These are phyloP conservation scores for Oceanodroma tethys DNA, from an alignment of 2,113 vertebrate genomes.

Conservation along the genomic window DNA sequence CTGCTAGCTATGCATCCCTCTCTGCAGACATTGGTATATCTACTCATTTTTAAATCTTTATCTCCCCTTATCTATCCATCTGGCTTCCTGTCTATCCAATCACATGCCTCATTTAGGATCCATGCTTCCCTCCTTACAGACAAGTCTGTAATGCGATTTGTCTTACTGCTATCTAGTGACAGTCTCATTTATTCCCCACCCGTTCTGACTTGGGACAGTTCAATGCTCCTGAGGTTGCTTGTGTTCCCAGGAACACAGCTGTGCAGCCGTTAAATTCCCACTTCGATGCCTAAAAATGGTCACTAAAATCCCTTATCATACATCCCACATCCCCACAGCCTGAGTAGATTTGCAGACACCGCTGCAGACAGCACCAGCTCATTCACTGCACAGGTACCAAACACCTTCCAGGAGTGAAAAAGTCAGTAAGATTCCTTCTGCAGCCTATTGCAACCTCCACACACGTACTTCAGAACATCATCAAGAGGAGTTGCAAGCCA, in stretches of 20 bases:
- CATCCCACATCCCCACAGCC: neutral
- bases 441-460: neutral
- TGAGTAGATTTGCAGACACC: too few species aligned
- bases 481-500: neutral
- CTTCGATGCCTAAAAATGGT: accelerated
- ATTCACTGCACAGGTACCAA: neutral
- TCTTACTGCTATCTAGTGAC: neutral
- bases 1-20: neutral
- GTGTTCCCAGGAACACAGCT: neutral
- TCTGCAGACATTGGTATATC: neutral
- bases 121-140: neutral
- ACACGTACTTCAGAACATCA: neutral
- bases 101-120: neutral
- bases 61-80: neutral
- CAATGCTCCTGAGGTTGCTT: neutral
- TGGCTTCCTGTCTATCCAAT: neutral
- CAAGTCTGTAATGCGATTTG: neutral
- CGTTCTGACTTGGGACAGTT: neutral
- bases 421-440: neutral
- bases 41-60: neutral
- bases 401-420: neutral
- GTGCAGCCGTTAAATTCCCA: neutral
- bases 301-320: neutral
- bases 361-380: neutral
- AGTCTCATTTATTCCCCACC: neutral